phyloP scores from a whole-genome alignment of 2,113 vertebrate genomes.

The Epinephelus moara region DNA sequence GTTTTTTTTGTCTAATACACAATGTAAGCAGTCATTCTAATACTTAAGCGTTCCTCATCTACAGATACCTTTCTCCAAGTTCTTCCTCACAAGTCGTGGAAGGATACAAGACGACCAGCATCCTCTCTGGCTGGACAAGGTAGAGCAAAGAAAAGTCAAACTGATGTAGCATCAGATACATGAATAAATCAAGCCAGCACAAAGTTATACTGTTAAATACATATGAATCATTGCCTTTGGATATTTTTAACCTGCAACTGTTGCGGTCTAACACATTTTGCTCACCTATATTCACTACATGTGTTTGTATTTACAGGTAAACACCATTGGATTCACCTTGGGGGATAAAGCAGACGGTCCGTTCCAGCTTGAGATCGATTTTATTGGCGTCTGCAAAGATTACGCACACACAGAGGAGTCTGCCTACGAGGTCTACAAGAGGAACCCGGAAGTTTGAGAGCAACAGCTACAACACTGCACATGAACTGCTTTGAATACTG shows the following conservation, averaged over 20 bases:
- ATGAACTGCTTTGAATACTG: not conserved
- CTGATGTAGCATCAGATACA: not conserved
- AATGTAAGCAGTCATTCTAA: not conserved
- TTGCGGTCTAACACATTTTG: not conserved
- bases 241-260: not conserved
- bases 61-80: conserved; percentile 97
- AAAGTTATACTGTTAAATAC: too few species aligned
- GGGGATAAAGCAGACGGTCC: conserved; percentile 93
- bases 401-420: conserved; percentile 92
- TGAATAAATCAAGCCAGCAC: not conserved
- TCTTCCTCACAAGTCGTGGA: conserved; percentile 92
- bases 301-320: conserved; percentile 83
- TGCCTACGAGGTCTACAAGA: conserved; percentile 91
- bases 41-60: not conserved
- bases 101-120: conserved; percentile 92
- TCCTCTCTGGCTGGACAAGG: conserved; percentile 91
- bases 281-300: too few species aligned
- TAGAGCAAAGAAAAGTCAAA: conserved; percentile 44
- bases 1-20: not conserved
- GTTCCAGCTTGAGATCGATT: conserved; percentile 95
- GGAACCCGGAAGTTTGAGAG: conserved; percentile 79
- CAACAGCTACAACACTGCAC: fast-evolving
- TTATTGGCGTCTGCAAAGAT: conserved; percentile 89
- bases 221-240: not conserved
- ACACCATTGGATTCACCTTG: conserved; percentile 92